Base-by-base conservation (phyloP, 64 coral and sea anemone genomes). In the Platygyra sinensis region DNA sequence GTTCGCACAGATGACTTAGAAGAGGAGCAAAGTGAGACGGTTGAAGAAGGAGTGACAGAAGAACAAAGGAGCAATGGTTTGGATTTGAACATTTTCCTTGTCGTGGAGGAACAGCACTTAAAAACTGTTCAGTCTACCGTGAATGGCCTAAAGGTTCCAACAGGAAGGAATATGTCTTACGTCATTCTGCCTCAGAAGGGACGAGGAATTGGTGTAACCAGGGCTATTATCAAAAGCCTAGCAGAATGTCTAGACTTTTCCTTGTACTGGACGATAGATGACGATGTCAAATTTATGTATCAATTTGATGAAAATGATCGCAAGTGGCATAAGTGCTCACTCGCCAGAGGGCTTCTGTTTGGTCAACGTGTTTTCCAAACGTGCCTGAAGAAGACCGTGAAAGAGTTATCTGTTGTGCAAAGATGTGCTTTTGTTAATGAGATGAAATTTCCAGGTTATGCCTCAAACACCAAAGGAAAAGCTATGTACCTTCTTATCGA, bases 231-330 rank as follows among this genome's bases (percentile, higher is more conserved):
- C 72, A 91, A 91, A 67, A 39, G 52, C 27, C 24, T 91, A 50
- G 80, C 90, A 10, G 80, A 91, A 19, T 51, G 60, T 24, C 22
- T 91, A 24, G 64, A 91, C 1, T 83, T 91, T 19, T 52, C 51
- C 10, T 57, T 86, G 30, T 91, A 91, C 46, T 91, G 90, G 90
- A 91, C 90, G 28, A 77, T 91, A 20, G 90, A 91, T 64, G 90
- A 86, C 36, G 73, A n/a, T n/a, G n/a, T n/a, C 25, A 72, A 78
- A 24, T 91, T 77, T 39, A 61, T 91, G 54, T 85, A 86, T 33
- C 31, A 86, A 36, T 91, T 85, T 77, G 73, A 86, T 28, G 82
- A n/a, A 30, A 86, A 91, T 86, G 71, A 75, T 38, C 80, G 81
- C 30, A 50, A 61, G 52, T 91, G 90, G 90, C 51, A 75, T 1